These are phyloP conservation scores for Struthidea cinerea DNA, from an alignment of 2,113 vertebrate species.

Conservation along the genomic window DNA sequence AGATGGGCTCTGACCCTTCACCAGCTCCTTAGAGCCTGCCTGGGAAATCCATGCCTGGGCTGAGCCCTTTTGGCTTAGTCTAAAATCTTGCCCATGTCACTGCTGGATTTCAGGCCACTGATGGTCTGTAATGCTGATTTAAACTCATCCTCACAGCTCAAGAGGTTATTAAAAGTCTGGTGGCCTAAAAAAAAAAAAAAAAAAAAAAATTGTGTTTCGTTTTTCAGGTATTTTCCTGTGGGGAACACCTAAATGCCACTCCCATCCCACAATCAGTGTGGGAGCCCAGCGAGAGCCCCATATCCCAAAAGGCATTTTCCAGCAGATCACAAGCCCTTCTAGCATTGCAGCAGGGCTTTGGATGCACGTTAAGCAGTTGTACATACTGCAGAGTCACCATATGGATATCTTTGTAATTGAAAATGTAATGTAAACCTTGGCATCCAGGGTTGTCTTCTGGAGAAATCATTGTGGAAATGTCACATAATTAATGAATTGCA, in stretches of 20 bases:
- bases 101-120: not conserved
- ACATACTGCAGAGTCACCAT: slow-evolving; percentile 54
- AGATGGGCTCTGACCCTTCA: not conserved
- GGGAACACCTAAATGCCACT: no score
- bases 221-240: not conserved
- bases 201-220: not conserved
- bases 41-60: not conserved
- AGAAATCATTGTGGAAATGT: slow-evolving; percentile 42
- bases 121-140: not conserved
- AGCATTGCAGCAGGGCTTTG: not conserved
- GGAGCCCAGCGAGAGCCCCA: not conserved
- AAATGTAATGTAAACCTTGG: slow-evolving; percentile 61
- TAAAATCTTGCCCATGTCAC: not conserved
- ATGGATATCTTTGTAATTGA: slow-evolving; percentile 49
- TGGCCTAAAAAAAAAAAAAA: not conserved
- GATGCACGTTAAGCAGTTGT: not conserved
- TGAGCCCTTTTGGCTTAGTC: not conserved
- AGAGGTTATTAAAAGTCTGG: not conserved
- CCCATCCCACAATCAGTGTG: not conserved
- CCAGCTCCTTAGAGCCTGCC: not conserved
- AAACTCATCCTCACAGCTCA: not conserved
- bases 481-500: slow-evolving; percentile 58
- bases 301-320: not conserved
- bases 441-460: slow-evolving; percentile 8
- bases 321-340: not conserved